Conservation (phyloP, 2,113 vertebrate genomes). For the Puffinus mauretanicus region DNA sequence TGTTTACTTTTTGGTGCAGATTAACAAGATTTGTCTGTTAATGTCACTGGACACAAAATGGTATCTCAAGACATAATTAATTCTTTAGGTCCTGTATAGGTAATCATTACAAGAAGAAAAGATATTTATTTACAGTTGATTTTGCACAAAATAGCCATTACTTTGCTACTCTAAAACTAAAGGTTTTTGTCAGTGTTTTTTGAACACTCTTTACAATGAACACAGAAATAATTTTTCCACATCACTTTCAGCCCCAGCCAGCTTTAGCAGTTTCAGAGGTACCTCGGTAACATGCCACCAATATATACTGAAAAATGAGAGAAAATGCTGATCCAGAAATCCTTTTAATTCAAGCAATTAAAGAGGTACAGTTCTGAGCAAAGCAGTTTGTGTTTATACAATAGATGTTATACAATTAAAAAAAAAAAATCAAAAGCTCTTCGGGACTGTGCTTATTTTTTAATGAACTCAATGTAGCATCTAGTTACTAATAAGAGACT, state of each 20-base stretch:
- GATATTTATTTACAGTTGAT: neutral
- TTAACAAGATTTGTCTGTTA: neutral
- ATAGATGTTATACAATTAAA: slow-evolving; percentile 3
- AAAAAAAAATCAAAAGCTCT: slow-evolving; percentile 33
- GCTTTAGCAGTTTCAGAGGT: neutral
- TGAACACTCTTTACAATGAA: neutral
- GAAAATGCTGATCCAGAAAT: neutral
- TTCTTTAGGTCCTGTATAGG: neutral
- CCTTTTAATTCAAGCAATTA: neutral
- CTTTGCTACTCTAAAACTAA: neutral
- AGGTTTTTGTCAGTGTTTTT: neutral
- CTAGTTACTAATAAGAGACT: slow-evolving; percentile 40
- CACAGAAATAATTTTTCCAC: neutral
- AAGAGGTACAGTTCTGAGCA: neutral
- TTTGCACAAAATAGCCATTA: neutral
- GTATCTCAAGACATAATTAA: neutral
- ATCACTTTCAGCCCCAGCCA: neutral
- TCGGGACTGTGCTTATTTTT: neutral
- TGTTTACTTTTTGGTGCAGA: neutral
- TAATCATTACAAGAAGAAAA: neutral
- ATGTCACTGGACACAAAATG: neutral
- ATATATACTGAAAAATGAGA: neutral
- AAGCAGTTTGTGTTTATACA: neutral
- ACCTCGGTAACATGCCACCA: neutral
- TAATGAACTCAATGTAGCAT: slow-evolving; percentile 43